Evolutionary conservation across 2,113 vertebrate genomes (phyloP).

Genomic region (Speoplatyrhinus poulsoni): DNA sequence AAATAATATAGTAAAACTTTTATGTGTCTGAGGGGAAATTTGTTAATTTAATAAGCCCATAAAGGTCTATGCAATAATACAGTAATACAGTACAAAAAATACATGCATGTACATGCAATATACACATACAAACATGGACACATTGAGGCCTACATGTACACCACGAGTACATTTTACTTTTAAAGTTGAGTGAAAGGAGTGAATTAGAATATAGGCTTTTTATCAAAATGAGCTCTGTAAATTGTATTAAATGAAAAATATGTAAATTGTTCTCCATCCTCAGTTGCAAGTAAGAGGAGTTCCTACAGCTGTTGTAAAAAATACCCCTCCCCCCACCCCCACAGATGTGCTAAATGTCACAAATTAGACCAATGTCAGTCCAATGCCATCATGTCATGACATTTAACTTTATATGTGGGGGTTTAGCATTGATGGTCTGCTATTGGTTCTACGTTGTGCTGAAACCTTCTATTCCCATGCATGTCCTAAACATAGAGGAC

Average conservation of each 20-base stretch:
- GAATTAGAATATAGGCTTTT: too few relatives aligned
- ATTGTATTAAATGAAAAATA: neutral
- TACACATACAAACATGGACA: neutral
- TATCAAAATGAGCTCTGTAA: too few relatives aligned
- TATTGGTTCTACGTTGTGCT: constrained; percentile 52
- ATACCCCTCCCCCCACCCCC: neutral
- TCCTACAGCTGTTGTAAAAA: neutral
- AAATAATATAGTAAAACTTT: neutral
- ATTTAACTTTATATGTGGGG: constrained; percentile 59
- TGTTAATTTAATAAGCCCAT: too few relatives aligned
- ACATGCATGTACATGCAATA: too few relatives aligned
- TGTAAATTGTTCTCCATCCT: neutral
- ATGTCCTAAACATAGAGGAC: constrained; percentile 45
- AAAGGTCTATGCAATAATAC: too few relatives aligned
- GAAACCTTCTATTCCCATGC: constrained; percentile 61
- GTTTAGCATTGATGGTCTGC: constrained; percentile 53
- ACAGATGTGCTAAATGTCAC: neutral
- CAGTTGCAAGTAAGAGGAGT: neutral
- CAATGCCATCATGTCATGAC: constrained; percentile 61
- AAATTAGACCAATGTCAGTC: constrained; percentile 13
- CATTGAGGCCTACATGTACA: too few relatives aligned
- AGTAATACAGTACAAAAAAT: too few relatives aligned
- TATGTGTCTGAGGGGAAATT: too few relatives aligned
- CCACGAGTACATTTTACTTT: neutral
- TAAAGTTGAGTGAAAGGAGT: too few relatives aligned